Evolutionary conservation across 2,797 vertebrate species (phyloP), one percentile per base, ranked within the genome.

Genomic region (Lutjanus campechanus): DNA sequence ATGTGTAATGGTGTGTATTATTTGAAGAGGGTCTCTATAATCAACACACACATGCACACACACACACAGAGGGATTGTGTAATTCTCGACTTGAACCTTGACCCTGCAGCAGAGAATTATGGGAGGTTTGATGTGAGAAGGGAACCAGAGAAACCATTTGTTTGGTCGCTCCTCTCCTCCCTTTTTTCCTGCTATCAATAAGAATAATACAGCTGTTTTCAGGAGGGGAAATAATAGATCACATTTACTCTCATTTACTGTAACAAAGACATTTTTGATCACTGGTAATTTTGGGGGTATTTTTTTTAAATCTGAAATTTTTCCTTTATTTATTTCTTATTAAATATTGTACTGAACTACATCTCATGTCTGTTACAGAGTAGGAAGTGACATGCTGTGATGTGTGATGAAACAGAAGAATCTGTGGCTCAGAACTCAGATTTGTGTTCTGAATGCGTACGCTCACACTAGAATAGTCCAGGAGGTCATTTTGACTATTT

Each of bases 1-100:
- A 55, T n/a, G 54, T 81, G 63, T 72, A 76, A 77, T 81, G 64
- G 40, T 49, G 59, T 49, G 56, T 50, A 56, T 69, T 29, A 60
- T 41, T 53, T 36, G 13, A 47, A 43, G 49, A 20, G 49, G 29
- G 17, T 76, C 63, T 62, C 10, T 56, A 43, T 54, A 17, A 55
- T 11, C 2, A 17, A 46, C 10, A 40, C 56, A 36, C 43, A 47
- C 7, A 11, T 16, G 19, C 16, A 17, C 29, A 29, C 51, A 44
- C 51, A 22, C 65, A 68, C 36, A 55, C 62, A 47, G 4, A 15
- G 47, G 46, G 58, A 58, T 41, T 46, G 9, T 67, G 15, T 47
- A 60, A 62, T 29, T 54, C 51, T 51, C 50, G 67, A 69, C 60
- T 46, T 58, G 70, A 85, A 50, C 78, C 11, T 44, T 77, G 47